A percentile compares a stretch with the other conserved stretches of the same genome.
These are phyloP conservation scores for Caenorhabditis briggsae DNA, from an alignment of 1,140 invertebrate genomes.

Conservation along the genomic window DNA sequence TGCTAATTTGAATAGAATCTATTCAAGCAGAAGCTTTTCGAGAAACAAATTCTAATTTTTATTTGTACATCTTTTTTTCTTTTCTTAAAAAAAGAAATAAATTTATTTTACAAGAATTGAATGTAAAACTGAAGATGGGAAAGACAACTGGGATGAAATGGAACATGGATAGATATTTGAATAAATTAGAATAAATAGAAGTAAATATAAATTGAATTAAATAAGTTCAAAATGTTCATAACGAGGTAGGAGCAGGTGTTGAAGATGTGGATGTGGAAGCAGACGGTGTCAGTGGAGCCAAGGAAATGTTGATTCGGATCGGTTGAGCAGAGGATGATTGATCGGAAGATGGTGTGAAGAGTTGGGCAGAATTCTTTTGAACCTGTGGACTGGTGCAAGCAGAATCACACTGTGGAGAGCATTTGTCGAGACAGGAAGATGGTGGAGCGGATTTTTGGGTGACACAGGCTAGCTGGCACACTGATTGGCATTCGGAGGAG, in stretches of 20 bases:
- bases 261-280: constrained; percentile 17
- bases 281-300: constrained; percentile 18
- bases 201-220: not conserved
- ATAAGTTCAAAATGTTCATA: no score
- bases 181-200: not conserved
- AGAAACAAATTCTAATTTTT: not conserved
- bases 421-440: constrained; percentile 52
- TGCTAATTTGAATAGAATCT: constrained; percentile 34
- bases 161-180: constrained; percentile 17
- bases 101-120: not conserved
- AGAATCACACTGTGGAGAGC: constrained; percentile 56
- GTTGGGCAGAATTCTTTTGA: constrained; percentile 57
- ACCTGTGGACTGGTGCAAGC: constrained; percentile 53
- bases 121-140: not conserved
- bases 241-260: not conserved
- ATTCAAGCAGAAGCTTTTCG: not conserved
- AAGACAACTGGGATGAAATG: not conserved
- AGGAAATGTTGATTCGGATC: constrained; percentile 17
- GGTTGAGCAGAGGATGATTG: constrained; percentile 15
- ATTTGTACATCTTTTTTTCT: not conserved
- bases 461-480: constrained; percentile 54
- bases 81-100: not conserved
- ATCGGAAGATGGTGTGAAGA: not conserved
- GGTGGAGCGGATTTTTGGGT: constrained; percentile 57
- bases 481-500: constrained; percentile 57